Percentiles rank a stretch among this genome's conserved stretches.
Evolutionary conservation across 1,140 invertebrate species (phyloP).

Genomic region (Temnothorax curvispinosus): DNA sequence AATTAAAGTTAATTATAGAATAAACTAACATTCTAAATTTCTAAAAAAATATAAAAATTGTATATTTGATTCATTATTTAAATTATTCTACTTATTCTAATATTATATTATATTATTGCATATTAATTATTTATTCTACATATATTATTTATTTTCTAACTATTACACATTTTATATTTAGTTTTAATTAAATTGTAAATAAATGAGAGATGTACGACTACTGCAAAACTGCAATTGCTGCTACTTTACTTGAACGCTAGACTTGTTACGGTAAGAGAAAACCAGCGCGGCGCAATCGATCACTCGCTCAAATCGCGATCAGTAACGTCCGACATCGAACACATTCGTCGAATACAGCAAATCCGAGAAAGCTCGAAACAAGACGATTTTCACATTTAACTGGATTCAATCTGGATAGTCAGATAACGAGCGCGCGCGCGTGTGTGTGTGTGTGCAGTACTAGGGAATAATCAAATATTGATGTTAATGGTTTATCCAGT

Average conservation of each 20-base stretch:
- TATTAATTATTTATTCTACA: neutral
- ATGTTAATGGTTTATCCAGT: constrained; percentile 42
- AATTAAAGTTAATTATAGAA: neutral
- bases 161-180: neutral
- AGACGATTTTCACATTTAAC: constrained; percentile 35
- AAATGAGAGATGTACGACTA: neutral
- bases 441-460: neutral
- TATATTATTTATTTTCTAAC: neutral
- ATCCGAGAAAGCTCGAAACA: constrained; percentile 28
- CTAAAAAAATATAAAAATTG: neutral
- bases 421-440: constrained; percentile 3
- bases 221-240: neutral
- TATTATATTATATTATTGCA: neutral
- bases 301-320: neutral
- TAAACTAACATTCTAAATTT: neutral
- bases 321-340: constrained; percentile 21
- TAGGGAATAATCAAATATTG: constrained; percentile 34
- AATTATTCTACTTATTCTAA: neutral
- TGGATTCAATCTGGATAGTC: neutral
- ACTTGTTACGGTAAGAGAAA: neutral
- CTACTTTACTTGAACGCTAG: neutral
- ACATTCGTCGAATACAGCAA: neutral
- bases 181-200: constrained; percentile 1
- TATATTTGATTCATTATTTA: neutral
- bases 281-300: neutral